Base-by-base conservation (phyloP, 2,113 vertebrate genomes). In the Nothoprocta perdicaria region DNA sequence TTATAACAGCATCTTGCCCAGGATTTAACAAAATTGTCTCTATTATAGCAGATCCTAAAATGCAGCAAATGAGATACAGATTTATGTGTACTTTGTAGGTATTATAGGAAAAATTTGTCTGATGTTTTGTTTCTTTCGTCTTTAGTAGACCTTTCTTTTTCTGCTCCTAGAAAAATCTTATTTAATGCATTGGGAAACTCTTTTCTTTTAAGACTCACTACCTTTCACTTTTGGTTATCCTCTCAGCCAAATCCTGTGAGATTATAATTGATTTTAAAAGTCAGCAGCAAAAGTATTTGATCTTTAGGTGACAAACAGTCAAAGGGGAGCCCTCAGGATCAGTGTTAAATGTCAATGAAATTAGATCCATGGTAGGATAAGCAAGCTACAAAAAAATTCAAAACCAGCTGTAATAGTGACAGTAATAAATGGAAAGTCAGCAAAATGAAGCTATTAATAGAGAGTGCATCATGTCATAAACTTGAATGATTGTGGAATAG, bases 181-280 rank as follows among this genome's bases (percentile, higher is more conserved):
- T 80, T 50, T 91, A 69, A 80, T 79, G 27, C 60, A 55, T 26
- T 66, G 43, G 60, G 84, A 65, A 93, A 74, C 33, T 74, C 53
- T 68, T 68, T 22, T 84, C 71, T 87, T 48, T 69, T 48, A 75
- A 85, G 60, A 66, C 55, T 84, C 60, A 2, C 53, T 68, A n/a
- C 48, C 67, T 95, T 95, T 94, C 90, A 84, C 65, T 95, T 91
- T 69, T 24, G 76, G 78, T 96, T 93, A 93, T 95, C 61, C 71
- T 94, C 76, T 84, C 72, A 91, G 79, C 71, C 73, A 94, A 91
- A 91, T 90, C 80, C 84, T 95, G 86, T 3, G 43, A 92, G 87
- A 89, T 96, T 89, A 63, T 90, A 95, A 94, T 92, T 93, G 92
- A 92, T 97, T 96, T 94, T 92, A 94, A 89, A 95, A 93, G 80